These are phyloP conservation scores for Cyrtorhinus lividipennis DNA, from an alignment of 1,140 invertebrate genomes.

Conservation along the genomic window DNA sequence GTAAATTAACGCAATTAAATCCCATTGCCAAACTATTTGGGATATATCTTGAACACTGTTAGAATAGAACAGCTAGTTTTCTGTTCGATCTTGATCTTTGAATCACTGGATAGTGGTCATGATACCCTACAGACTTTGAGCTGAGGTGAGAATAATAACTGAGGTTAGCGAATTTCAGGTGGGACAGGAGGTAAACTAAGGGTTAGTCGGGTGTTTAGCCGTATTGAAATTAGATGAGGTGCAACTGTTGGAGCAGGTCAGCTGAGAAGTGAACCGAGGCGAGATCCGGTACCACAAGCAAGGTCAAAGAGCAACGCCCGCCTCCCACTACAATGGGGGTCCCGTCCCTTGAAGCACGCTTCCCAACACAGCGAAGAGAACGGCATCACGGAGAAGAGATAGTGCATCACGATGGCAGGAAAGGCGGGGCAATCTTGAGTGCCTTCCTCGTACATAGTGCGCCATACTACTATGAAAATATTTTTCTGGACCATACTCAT, in stretches of 20 bases:
- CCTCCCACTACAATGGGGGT: constrained; percentile 7
- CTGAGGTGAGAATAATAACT: too few relatives aligned
- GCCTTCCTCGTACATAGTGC: background rate
- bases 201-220: background rate
- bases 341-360: background rate
- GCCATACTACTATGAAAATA: too few relatives aligned
- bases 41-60: too few relatives aligned
- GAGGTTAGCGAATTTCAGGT: too few relatives aligned
- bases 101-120: too few relatives aligned
- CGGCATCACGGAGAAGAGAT: background rate
- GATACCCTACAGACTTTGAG: too few relatives aligned
- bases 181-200: too few relatives aligned
- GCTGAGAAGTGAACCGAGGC: constrained; percentile 16
- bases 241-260: constrained; percentile 11
- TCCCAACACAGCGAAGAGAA: background rate
- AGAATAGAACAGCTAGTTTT: too few relatives aligned
- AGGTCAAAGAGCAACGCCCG: constrained; percentile 12
- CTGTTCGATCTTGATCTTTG: too few relatives aligned
- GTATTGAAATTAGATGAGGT: background rate
- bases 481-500: too few relatives aligned
- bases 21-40: too few relatives aligned
- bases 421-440: background rate
- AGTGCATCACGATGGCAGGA: background rate
- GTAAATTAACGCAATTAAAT: too few relatives aligned
- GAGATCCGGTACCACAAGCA: constrained; percentile 3